Evolutionary conservation across 2,797 vertebrate genomes (phyloP).

Genomic region (Megaceryle alcyon): DNA sequence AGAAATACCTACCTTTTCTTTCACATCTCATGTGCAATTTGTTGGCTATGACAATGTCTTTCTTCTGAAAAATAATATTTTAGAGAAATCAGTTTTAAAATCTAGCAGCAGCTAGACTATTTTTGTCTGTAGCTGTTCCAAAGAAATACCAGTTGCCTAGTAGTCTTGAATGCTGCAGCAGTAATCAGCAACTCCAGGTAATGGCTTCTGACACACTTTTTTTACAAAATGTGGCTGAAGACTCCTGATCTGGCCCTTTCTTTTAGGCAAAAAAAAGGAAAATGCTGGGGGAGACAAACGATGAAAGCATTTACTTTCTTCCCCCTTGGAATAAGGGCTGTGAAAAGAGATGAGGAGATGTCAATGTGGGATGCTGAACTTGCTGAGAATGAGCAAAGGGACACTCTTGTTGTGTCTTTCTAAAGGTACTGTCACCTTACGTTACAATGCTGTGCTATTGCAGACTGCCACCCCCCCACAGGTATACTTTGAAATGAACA

Average conservation of each 20-base stretch:
- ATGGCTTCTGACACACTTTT: slow-evolving; percentile 36
- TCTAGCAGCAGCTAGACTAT: slow-evolving; percentile 1
- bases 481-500: neutral
- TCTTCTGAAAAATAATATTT: slow-evolving; percentile 49
- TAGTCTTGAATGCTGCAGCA: neutral
- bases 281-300: neutral
- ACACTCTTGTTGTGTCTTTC: neutral
- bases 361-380: neutral
- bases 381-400: neutral
- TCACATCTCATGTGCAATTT: slow-evolving; percentile 39
- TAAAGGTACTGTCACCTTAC: slow-evolving; percentile 12
- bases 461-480: neutral
- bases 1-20: slow-evolving; percentile 36
- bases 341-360: neutral
- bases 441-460: neutral
- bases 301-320: neutral
- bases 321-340: neutral
- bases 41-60: slow-evolving; percentile 32
- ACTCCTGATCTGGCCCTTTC: neutral
- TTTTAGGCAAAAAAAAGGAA: slow-evolving; percentile 19
- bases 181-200: slow-evolving; percentile 42
- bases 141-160: slow-evolving; percentile 42
- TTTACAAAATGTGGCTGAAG: slow-evolving; percentile 36
- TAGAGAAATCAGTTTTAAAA: slow-evolving; percentile 37
- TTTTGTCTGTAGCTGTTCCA: slow-evolving; percentile 42